Conservation (phyloP, 1,140 invertebrate genomes). For the Phymorhynchus buccinoides region DNA sequence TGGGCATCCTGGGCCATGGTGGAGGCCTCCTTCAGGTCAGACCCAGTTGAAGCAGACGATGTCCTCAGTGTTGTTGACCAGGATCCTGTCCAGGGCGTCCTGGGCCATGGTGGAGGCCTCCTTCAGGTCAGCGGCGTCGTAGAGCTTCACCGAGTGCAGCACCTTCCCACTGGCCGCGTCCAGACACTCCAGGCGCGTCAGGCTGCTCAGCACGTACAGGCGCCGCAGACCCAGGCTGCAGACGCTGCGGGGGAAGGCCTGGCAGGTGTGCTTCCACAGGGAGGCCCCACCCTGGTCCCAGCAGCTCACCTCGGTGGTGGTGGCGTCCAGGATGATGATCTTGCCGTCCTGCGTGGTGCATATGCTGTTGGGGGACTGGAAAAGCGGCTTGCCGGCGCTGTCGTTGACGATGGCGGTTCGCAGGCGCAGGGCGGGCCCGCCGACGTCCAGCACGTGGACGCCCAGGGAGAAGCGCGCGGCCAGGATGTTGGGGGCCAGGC, state of each 20-base stretch:
- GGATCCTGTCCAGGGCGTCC: conserved; percentile 25
- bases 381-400: conserved; percentile 31
- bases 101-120: conserved; percentile 29
- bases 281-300: conserved; percentile 22
- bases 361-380: conserved; percentile 26
- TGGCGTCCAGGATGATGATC: conserved; percentile 23
- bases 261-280: not conserved
- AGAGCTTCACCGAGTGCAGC: conserved; percentile 24
- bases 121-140: not conserved
- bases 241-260: conserved; percentile 24
- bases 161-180: conserved; percentile 19
- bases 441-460: conserved; percentile 27
- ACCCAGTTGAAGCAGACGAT: conserved; percentile 30
- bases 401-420: conserved; percentile 29
- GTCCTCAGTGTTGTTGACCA: conserved; percentile 24
- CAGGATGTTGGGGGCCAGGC: not conserved
- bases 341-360: conserved; percentile 31
- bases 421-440: conserved; percentile 25
- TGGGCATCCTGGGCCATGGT: conserved; percentile 16
- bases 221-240: conserved; percentile 21
- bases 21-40: conserved; percentile 3
- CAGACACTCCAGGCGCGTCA: conserved; percentile 22
- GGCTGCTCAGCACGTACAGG: not conserved
- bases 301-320: conserved; percentile 14
- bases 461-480: conserved; percentile 33